Base-by-base conservation (phyloP, 2,113 vertebrate species). In the Fulmarus glacialis region DNA sequence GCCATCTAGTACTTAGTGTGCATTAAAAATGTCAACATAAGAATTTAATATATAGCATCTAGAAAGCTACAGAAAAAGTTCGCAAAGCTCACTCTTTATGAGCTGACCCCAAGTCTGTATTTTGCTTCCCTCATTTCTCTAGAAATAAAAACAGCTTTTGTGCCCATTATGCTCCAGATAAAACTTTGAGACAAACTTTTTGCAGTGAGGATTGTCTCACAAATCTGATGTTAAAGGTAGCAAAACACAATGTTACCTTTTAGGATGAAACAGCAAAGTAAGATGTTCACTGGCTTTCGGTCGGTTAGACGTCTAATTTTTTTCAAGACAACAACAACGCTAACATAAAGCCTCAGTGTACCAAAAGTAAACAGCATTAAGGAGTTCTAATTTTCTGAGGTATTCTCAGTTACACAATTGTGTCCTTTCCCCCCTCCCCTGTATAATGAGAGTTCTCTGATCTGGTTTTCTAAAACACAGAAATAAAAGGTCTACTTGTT, bases 81-180 rank as follows among this genome's bases (percentile, higher is more conserved):
- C 0, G 2, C 68, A 52, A 86, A 88, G 34, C 23, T 47, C 2
- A 0, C 0, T 90, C 48, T 53, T 47, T 7, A 56, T 19, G 13
- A 90, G 40, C 38, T 71, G 55, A 47, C 11, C 10, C 8, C 24
- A 60, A 40, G 14, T 16, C 40, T 72, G 4, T 15, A 68, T 63
- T 89, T 87, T 72, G 40, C 32, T 75, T 80, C 48, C 11, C 29
- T 60, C 17, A 17, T 43, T 58, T 73, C 43, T 81, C 34, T 89
- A 60, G 22, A 87, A 55, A 89, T 20, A 38, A 56, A 56, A 60
- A 11, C 19, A 81, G 22, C 5, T 60, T 55, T 59, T 82, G 16
- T 16, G 20, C 4, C 14, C 16, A 12, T 60, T 70, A 59, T 12
- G 19, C 34, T 85, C 20, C 60, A 79, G 30, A 66, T 48, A 16